phyloP scores from a whole-genome alignment of 2,113 vertebrate species.

The Diadophis punctatus region DNA sequence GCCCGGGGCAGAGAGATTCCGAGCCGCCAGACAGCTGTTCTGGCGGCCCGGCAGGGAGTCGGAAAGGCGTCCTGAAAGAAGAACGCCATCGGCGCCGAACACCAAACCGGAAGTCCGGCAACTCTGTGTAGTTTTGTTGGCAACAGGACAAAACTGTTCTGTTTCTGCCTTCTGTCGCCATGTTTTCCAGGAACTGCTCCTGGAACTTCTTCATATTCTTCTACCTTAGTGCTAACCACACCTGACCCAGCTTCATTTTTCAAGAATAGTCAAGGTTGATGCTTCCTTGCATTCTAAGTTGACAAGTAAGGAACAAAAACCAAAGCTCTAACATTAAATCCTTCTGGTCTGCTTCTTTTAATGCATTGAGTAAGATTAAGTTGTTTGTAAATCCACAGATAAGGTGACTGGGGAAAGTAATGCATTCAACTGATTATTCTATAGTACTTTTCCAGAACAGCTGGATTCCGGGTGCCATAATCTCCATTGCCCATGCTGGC shows the following conservation, averaged over 20 bases:
- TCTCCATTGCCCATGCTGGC: not conserved
- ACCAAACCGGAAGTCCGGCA: too few relatives aligned
- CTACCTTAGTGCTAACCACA: not conserved
- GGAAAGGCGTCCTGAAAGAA: too few relatives aligned
- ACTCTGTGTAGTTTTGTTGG: not conserved
- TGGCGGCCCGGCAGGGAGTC: too few relatives aligned
- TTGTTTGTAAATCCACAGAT: not conserved
- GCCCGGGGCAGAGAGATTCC: too few relatives aligned
- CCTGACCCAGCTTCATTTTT: not conserved
- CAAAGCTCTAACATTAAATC: slow-evolving; percentile 23
- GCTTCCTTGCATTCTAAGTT: not conserved
- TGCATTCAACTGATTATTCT: not conserved
- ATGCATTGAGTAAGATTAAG: slow-evolving; percentile 11
- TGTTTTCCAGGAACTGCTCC: not conserved
- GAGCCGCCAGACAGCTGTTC: too few relatives aligned
- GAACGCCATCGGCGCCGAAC: too few relatives aligned
- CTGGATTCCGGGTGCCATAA: not conserved
- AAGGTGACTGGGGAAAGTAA: not conserved
- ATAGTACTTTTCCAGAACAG: not conserved
- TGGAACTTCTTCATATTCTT: not conserved
- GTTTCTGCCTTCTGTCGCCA: not conserved
- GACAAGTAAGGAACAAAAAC: not conserved
- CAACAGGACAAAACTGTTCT: not conserved
- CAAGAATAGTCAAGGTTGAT: not conserved
- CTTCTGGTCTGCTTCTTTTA: slow-evolving; percentile 9